Conservation (phyloP, 2,113 vertebrate species). For the Erythrocebus patas region DNA sequence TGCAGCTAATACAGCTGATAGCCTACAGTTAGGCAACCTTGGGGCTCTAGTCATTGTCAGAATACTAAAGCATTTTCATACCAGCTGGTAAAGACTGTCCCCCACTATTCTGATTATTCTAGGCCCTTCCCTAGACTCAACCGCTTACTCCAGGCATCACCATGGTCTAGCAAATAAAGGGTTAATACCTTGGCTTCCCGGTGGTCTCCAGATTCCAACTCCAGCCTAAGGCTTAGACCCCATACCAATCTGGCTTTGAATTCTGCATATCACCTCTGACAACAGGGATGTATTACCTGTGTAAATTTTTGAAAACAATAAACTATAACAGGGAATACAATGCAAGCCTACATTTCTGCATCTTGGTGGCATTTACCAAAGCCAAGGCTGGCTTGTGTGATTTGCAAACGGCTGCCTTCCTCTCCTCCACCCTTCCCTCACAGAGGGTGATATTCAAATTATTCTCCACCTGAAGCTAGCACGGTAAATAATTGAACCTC, state of each 20-base stretch:
- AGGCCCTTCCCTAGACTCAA: neutral
- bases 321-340: neutral
- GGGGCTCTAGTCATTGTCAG: neutral
- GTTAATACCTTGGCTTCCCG: neutral
- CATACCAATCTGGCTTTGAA: neutral
- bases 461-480: neutral
- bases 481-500: slow-evolving; percentile 41
- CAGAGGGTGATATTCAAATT: slow-evolving; percentile 34
- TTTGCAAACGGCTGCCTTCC: neutral
- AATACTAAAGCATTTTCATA: neutral
- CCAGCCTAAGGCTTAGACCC: neutral
- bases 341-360: neutral
- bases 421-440: neutral
- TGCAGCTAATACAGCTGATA: neutral
- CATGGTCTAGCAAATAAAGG: neutral
- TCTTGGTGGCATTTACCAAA: neutral
- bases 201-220: neutral
- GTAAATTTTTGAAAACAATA: neutral
- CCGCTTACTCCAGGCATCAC: neutral
- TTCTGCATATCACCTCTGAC: neutral
- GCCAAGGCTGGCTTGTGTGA: neutral
- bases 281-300: neutral
- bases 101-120: neutral
- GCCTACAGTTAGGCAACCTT: neutral
- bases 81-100: neutral